Evolutionary conservation across 2,888 invertebrate species (phyloP).

Genomic region (Acleris emargana): DNA sequence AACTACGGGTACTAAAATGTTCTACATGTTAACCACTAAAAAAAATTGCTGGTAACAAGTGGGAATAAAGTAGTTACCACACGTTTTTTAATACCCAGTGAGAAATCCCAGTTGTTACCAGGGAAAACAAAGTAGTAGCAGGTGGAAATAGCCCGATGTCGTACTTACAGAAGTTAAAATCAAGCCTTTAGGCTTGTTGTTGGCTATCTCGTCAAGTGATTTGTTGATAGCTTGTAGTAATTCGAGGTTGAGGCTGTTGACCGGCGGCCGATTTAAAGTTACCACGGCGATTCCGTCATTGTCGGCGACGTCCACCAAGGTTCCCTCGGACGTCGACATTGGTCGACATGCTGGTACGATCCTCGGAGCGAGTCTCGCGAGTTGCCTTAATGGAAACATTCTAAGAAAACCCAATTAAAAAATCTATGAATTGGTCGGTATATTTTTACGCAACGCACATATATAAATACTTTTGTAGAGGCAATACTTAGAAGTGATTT

Average conservation of each 20-base stretch:
- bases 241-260: slow-evolving; percentile 88
- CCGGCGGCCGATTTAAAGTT: slow-evolving; percentile 87
- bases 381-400: slow-evolving; percentile 5
- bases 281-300: slow-evolving; percentile 86
- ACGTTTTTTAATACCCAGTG: too few species aligned
- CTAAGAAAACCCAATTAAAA: neutral
- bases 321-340: slow-evolving; percentile 7
- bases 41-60: too few species aligned
- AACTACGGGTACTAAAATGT: too few species aligned
- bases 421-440: neutral
- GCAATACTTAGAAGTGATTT: too few species aligned
- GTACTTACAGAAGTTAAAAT: slow-evolving; percentile 88
- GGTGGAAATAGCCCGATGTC: slow-evolving; percentile 36
- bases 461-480: too few species aligned
- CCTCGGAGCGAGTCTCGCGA: neutral
- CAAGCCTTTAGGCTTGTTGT: slow-evolving; percentile 85
- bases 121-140: too few species aligned
- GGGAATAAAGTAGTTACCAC: too few species aligned
- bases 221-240: slow-evolving; percentile 83
- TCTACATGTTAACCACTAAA: too few species aligned
- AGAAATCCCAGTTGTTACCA: too few species aligned
- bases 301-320: slow-evolving; percentile 47
- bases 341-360: neutral
- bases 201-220: slow-evolving; percentile 83
- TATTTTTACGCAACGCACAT: neutral